Evolutionary conservation across 1,140 invertebrate species (phyloP), one percentile per base, ranked within the genome.

Genomic region (Berghia stephanieae): DNA sequence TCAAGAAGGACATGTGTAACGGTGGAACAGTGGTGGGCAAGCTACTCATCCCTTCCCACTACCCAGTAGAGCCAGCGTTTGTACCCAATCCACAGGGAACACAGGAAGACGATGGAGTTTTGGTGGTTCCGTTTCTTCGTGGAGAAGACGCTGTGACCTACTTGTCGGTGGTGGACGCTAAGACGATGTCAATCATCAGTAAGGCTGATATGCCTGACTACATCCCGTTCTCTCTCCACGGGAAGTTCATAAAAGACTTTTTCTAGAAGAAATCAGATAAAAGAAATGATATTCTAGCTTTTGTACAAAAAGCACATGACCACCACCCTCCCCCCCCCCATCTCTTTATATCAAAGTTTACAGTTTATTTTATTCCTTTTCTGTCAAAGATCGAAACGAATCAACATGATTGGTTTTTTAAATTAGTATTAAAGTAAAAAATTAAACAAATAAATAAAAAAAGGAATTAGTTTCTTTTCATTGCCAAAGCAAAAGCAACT

Each of bases 1-100:
- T 86, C 4, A 87, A 87, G 79, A 85, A 86, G 68, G 84, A 86
- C 52, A 8, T 87, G 21, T 87, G 86, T 72, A 71, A 77, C 4
- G 34, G 76, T 10, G 75, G 75, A 1, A 34, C 73, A 6, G 84
- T 86, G 57, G 63, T 68, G n/a, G 75, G 36, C 21, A 84, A 82
- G 83, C n/a, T n/a, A n/a, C 68, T 46, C 40, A 42, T 80, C 8
- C 42, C 68, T 8, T 63, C 79, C 13, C 86, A 87, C 63, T 86
- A 86, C 70, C 81, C 84, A 0, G 75, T 78, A 21, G 86, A 88
- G 74, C 78, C 84, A 0, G 80, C 82, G 80, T 88, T 86, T 71
- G 80, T 87, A 4, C 79, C 81, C 6, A 68, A 42, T 52, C 85
- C 84, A 31, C 21, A 42, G 2, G 71, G 68, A 21, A 57, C 27